Base-by-base conservation (phyloP, 1,140 invertebrate genomes). In the Temnothorax nylanderi region DNA sequence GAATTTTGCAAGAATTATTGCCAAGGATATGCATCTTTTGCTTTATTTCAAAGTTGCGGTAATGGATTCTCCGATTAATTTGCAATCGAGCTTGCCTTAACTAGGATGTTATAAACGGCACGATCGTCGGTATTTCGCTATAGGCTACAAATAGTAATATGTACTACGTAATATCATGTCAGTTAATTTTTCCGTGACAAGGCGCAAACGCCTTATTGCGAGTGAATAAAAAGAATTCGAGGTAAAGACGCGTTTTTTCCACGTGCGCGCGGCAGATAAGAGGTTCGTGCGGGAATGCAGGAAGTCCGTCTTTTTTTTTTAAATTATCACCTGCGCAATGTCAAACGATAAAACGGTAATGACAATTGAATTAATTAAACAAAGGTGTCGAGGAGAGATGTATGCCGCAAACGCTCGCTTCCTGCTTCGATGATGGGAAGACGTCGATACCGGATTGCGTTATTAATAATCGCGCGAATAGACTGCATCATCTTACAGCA, bases 341-440 rank as follows among this genome's bases (percentile, higher is more conserved):
- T 44, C 82, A 85, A 18, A 11, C 16, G 49, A 65, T 67, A 51
- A 85, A 78, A 65, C 21, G 3, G 56, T 74, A 84, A 75, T 62
- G 80, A 60, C 69, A 84, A 75, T 75, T 49, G 69, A 84, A 84
- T 84, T 75, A 74, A 84, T 84, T 84, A 75, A 74, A 84, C 32
- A 75, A 74, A 84, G 69, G 13, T 75, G 72, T 49, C 54, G 21
- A 21, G 4, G n/a, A 37, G 67, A 58, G 34, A 26, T 26, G 37
- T 16, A 64, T 58, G 44, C 26, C 18, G n/a, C 34, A 41, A 41
- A 74, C 13, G n/a, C 13, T 74, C 13, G 26, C 21, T 84, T 84
- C 69, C 80, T 75, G 4, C 41, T 84, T 6, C 80, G 37, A 49
- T 11, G 65, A 81, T 84, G 26, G 8, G 62, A 47, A 84, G 54